Conservation (phyloP, 2,888 invertebrate species). For the Orthosia gothica region DNA sequence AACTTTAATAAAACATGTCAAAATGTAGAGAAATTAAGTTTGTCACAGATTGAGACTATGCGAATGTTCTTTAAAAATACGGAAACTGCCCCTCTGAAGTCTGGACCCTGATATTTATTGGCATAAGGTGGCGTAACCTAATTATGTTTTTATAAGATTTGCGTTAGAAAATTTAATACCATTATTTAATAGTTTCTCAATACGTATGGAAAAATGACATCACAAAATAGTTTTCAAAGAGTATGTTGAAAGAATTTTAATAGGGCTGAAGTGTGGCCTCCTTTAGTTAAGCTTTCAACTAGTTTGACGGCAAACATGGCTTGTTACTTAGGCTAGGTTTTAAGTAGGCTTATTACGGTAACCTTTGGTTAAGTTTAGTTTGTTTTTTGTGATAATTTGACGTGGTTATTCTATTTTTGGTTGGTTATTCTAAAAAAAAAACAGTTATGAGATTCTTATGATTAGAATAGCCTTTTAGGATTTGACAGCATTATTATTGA, state of each 20-base stretch:
- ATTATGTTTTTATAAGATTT: conserved; percentile 14
- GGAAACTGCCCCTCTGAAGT: not conserved
- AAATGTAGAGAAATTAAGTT: no score
- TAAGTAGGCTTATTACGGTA: conserved; percentile 18
- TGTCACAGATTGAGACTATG: no score
- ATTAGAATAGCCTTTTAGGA: no score
- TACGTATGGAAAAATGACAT: not conserved
- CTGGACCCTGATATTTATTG: not conserved
- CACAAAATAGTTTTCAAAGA: conserved; percentile 22
- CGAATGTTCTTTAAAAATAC: no score
- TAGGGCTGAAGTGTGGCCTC: conserved; percentile 18
- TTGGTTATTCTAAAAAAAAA: not conserved
- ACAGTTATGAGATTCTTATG: no score
- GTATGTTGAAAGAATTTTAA: conserved; percentile 48
- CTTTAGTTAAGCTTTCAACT: conserved; percentile 31
- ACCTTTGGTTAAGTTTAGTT: conserved; percentile 11
- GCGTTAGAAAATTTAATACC: not conserved
- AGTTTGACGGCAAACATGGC: conserved; percentile 48
- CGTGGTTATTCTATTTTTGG: not conserved
- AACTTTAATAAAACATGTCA: no score
- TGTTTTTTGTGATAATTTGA: not conserved
- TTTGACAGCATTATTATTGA: no score
- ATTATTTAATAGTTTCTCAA: not conserved
- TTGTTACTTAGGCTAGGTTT: conserved; percentile 33
- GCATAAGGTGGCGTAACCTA: conserved; percentile 20